Evolutionary conservation across 2,797 vertebrate genomes (phyloP), one percentile per base, ranked within the genome.

Genomic region (Urocyon cinereoargenteus): DNA sequence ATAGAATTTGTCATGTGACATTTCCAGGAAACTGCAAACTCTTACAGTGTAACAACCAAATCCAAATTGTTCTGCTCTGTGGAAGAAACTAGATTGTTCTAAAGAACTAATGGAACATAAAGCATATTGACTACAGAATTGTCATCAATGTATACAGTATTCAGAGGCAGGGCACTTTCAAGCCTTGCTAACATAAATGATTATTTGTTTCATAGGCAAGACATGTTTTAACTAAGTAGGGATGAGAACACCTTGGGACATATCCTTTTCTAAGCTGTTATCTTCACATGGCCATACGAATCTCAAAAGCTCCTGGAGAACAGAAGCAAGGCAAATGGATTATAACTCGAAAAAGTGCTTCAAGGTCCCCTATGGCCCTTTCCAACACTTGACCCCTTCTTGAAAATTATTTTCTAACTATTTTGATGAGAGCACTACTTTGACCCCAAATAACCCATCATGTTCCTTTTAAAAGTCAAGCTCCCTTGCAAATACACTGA

Each of bases 21-120:
- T 83, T 92, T 93, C 59, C 94, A 96, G 90, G 90, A 96, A 96
- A 97, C 78, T 92, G n/a, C 57, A 68, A 89, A 95, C 51, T 36
- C 62, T 18, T 22, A 40, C 26, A 81, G 22, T 78, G 0, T 40
- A 94, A 89, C n/a, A 87, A 91, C 55, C 40, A 96, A 79, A 82
- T 82, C 36, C 40, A 89, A 89, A 92, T 61, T 96, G 62, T 61
- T 91, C 70, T 88, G 45, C 24, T 19, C 12, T 70, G 86, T 78
- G 72, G 81, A 78, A 78, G 81, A 68, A 84, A 72, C 89, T 68
- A 70, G 86, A 87, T 24, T 77, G 51, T 62, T 86, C 61, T 61
- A 75, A 75, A 92, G 68, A 88, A 88, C 21, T 61, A 75, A 59
- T 45, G 64, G 51, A 59, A 81, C 24, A 70, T 61, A 75, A 93